Base-by-base conservation (phyloP, 2,888 invertebrate species). In the Acanthococcus lagerstroemiae region DNA sequence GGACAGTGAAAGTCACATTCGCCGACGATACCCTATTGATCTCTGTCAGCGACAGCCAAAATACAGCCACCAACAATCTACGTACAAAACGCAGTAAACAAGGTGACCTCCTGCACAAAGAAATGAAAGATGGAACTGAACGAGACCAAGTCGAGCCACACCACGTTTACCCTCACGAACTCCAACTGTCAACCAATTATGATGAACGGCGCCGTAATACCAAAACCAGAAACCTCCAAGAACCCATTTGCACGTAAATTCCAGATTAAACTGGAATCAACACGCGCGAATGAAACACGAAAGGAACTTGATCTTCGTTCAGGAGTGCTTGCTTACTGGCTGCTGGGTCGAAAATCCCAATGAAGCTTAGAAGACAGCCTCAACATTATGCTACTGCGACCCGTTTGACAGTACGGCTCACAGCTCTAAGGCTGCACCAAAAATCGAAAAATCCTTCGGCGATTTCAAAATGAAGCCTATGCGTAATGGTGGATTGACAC, bases 141-240 rank as follows among this genome's bases (percentile, higher is more conserved):
- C 6, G 50, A 60, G 21, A 26, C 60, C 0, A 60, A 50, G 21
- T 60, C 30, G 4, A 26, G 21, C 15, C n/a, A 19, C 21, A 22
- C 30, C 26, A 48, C 50, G 2, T 60, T 60, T 15, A 48, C 60
- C n/a, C 60, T 60, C 37, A 12, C 6, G 37, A 30, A 30, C 37
- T 12, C 6, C 12, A 30, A 30, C 37, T 30, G 12, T 12, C 37
- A 30, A 30, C 12, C 37, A 6, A 30, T 30, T 9, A 12, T 30
- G 6, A 30, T 30, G 12, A 30, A 30, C 37, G 37, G 12, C 37
- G 37, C 37, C 37, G 12, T 30, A 30, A 30, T 30, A 30, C 37
- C 37, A 30, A 30, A 30, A 6, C 6, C 37, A n/a, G 37, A 30
- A 6, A 30, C 37, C 6, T 30, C 37, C 7, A 30, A 30, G 37